A percentile compares a stretch with the other conserved stretches of the same genome.
Conservation (phyloP, 2,888 invertebrate genomes). For the Ophion slaviceki region DNA sequence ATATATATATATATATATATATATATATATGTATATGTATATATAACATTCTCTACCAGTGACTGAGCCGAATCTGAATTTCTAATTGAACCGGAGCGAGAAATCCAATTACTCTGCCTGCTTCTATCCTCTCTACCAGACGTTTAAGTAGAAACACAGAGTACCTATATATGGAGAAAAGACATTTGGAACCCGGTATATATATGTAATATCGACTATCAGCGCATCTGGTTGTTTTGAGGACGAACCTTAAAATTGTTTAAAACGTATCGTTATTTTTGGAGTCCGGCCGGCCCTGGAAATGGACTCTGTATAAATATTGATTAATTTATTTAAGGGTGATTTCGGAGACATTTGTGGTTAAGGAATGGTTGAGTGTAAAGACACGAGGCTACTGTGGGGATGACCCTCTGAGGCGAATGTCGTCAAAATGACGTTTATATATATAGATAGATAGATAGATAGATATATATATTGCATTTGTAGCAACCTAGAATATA, state of each 20-base stretch:
- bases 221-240: too few relatives aligned
- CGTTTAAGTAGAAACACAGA: constrained; percentile 52
- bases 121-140: constrained; percentile 53
- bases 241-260: too few relatives aligned
- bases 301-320: too few relatives aligned
- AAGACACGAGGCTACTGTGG: too few relatives aligned
- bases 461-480: too few relatives aligned
- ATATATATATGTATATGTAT: constrained; percentile 26
- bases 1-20: constrained; percentile 27
- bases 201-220: not conserved
- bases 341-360: too few relatives aligned
- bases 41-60: constrained; percentile 53
- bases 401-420: too few relatives aligned
- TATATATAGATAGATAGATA: not conserved
- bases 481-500: not conserved
- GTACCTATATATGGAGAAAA: not conserved
- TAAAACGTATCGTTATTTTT: too few relatives aligned
- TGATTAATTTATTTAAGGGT: too few relatives aligned
- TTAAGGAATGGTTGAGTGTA: too few relatives aligned
- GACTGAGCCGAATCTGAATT: constrained; percentile 79
- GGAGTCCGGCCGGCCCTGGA: too few relatives aligned
- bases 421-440: too few relatives aligned
- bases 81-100: constrained; percentile 79
- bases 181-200: not conserved
- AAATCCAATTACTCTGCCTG: constrained; percentile 70